A percentile compares a stretch with the other conserved stretches of the same genome.
Evolutionary conservation across 2,797 vertebrate genomes (phyloP).

Genomic region (Syngnathus acus): DNA sequence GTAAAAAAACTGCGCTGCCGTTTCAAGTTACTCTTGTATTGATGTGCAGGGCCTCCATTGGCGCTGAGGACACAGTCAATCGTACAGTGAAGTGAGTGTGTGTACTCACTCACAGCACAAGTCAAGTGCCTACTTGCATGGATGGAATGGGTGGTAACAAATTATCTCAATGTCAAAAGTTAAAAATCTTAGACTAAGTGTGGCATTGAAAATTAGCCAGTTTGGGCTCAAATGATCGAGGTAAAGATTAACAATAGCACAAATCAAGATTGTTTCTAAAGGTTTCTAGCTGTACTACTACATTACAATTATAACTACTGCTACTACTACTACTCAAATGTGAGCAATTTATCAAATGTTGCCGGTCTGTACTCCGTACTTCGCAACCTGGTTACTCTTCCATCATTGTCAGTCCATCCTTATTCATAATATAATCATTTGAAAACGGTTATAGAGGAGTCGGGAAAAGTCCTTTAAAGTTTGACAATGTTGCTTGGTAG

Average conservation of each 20-base stretch:
- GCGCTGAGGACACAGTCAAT: constrained; percentile 35
- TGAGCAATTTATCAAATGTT: too few species aligned
- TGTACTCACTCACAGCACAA: neutral
- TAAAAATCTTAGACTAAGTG: neutral
- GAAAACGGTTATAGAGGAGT: too few species aligned
- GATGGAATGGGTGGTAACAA: neutral
- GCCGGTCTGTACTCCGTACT: too few species aligned
- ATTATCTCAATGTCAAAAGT: neutral
- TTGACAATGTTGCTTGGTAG: too few species aligned
- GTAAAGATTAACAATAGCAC: neutral
- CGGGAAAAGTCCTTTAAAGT: too few species aligned
- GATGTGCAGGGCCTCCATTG: constrained; percentile 39
- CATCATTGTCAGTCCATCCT: too few species aligned
- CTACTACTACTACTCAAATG: neutral
- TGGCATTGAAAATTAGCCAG: neutral
- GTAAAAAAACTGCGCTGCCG: constrained; percentile 44
- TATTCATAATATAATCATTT: too few species aligned
- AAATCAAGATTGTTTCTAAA: too few species aligned
- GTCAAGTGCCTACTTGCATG: constrained; percentile 4
- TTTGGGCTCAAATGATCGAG: neutral
- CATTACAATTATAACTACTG: too few species aligned
- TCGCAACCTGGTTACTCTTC: too few species aligned
- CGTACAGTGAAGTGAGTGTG: constrained; percentile 27
- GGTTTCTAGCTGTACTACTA: too few species aligned
- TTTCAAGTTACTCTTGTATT: constrained; percentile 44